These are phyloP conservation scores for Nannoperca australis DNA, from an alignment of 2,797 vertebrate genomes.

Conservation along the genomic window DNA sequence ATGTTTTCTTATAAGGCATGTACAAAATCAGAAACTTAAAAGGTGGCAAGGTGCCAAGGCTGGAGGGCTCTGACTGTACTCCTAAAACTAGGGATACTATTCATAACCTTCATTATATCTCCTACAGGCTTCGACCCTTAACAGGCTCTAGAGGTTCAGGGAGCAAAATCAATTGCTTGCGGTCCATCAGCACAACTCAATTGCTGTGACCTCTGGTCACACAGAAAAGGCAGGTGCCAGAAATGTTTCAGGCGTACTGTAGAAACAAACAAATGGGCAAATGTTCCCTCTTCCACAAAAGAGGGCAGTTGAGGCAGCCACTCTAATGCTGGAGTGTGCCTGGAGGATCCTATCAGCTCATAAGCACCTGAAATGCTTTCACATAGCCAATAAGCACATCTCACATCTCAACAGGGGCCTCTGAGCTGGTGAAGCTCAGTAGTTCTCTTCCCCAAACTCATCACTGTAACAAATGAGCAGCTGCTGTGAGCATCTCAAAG, in stretches of 20 bases:
- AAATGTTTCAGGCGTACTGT: conserved; percentile 31
- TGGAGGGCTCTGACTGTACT: conserved; percentile 28
- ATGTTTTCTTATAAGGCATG: conserved; percentile 23
- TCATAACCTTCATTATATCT: conserved; percentile 47
- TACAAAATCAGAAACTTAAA: conserved; percentile 39
- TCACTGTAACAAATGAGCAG: conserved; percentile 58
- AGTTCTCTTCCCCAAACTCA: conserved; percentile 22
- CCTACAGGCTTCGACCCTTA: conserved; percentile 45
- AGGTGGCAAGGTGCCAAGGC: conserved; percentile 21
- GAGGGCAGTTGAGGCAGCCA: conserved; percentile 7
- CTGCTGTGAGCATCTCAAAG: conserved; percentile 55
- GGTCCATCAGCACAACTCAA: conserved; percentile 26
- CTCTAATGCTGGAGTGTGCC: conserved; percentile 17
- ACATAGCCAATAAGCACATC: conserved; percentile 39
- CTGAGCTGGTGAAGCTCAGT: too few relatives aligned
- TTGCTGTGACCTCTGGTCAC: conserved; percentile 19
- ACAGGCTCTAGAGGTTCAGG: conserved; percentile 32
- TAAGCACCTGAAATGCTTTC: conserved; percentile 56
- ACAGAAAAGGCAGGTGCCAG: conserved; percentile 32
- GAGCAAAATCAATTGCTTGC: conserved; percentile 37
- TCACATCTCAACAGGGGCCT: conserved; percentile 42
- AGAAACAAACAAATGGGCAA: conserved; percentile 40
- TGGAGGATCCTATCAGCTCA: conserved; percentile 49
- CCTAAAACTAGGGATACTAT: conserved; percentile 47
- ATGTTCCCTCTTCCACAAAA: conserved; percentile 28